Percentiles rank a stretch among this genome's conserved stretches.
Evolutionary conservation across 1,140 invertebrate genomes (phyloP).

Genomic region (Drosophila setifemur): DNA sequence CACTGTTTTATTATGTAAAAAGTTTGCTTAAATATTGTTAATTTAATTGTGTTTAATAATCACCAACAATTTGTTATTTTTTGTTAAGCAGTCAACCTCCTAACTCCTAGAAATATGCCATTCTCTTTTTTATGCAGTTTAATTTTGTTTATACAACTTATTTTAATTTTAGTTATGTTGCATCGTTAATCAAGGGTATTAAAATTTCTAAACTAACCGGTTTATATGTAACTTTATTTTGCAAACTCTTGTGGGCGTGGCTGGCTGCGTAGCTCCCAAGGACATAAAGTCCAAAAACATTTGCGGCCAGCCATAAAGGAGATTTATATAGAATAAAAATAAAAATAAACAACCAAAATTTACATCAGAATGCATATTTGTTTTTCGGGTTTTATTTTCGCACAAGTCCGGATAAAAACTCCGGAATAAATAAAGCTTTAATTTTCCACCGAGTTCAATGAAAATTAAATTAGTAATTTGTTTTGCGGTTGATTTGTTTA

Average conservation of each 20-base stretch:
- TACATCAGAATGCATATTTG: constrained; percentile 4
- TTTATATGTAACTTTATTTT: neutral
- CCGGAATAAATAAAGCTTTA: constrained; percentile 14
- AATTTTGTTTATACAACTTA: too few relatives aligned
- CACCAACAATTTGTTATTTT: too few relatives aligned
- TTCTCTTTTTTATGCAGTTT: too few relatives aligned
- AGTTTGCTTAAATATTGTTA: too few relatives aligned
- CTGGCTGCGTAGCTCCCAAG: constrained; percentile 24
- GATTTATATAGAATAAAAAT: constrained; percentile 32
- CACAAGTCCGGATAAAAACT: neutral
- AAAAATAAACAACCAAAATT: neutral
- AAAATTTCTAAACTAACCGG: neutral
- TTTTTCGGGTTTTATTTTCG: constrained; percentile 7
- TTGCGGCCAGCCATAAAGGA: constrained; percentile 28
- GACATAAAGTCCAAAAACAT: constrained; percentile 36
- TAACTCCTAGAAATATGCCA: too few relatives aligned
- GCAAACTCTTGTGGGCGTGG: neutral
- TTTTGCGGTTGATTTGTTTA: constrained; percentile 48
- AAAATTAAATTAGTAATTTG: constrained; percentile 53
- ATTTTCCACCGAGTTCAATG: constrained; percentile 29
- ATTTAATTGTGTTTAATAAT: too few relatives aligned
- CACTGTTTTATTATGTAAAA: too few relatives aligned
- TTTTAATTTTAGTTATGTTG: too few relatives aligned
- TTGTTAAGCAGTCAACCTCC: too few relatives aligned
- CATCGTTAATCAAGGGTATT: neutral